Evolutionary conservation across 2,797 vertebrate genomes (phyloP), one percentile per base, ranked within the genome.

Genomic region (Fistularia commersonii): DNA sequence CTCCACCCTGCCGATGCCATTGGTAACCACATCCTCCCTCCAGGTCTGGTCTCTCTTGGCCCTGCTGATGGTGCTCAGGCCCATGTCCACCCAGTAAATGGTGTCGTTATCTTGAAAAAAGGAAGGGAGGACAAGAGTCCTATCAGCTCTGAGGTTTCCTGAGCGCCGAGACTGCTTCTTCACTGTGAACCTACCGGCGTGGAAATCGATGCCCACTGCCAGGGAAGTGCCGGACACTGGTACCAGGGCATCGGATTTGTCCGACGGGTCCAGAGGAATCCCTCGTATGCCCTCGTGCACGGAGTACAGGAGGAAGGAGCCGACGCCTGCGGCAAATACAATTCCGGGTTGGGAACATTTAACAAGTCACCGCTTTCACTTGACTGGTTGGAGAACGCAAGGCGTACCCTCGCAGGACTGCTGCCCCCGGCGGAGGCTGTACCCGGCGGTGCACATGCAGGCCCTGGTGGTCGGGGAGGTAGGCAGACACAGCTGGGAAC

Each of bases 1-100:
- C 88, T 98, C 95, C 40, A 98, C 96, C 80, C 96, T 90, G 63
- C 95, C 96, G 48, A 98, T 84, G 41, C 95, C 95, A 36, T 94
- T 97, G 39, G 94, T 94, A 65, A 98, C 71, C 8, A 97, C 90
- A 3, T 97, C 95, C 83, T 97, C 95, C 75, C 95, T 94, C 95
- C 95, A 97, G 0, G 95, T 98, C 61, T 98, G 96, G 68, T 98
- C 96, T 83, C 96, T 85, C 87, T 94, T 97, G 52, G 90, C 90
- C 69, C 95, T 89, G 78, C 93, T 97, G 62, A 98, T 98, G 82
- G 93, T 97, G 86, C 95, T 97, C 75, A 95, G 88, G 48, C 96
- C 95, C 95, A 98, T 97, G 72, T 98, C 96, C 72, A 96, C 96
- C 96, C 96, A 98, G 69, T 98, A 98, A 74, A 98, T 93, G 1